Evolutionary conservation across 2,888 invertebrate genomes (phyloP).

Genomic region (Metopia argyrocephala): DNA sequence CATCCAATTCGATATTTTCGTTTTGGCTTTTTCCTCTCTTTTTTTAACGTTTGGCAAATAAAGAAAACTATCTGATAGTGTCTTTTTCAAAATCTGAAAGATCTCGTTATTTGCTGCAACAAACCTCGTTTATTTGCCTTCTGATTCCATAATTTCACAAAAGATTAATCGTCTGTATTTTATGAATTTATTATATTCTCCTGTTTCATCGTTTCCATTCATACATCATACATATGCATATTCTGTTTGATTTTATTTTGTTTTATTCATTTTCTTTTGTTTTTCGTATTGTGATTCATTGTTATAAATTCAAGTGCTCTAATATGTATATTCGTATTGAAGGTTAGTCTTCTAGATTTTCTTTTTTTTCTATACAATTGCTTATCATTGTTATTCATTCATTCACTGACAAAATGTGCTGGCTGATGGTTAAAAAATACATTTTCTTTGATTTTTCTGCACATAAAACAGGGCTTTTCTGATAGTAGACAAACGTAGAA

Average conservation of each 20-base stretch:
- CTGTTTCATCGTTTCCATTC: neutral
- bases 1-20: no score
- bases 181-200: neutral
- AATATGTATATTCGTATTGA: neutral
- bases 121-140: no score
- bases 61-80: no score
- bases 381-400: slow-evolving; percentile 26
- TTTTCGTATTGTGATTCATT: neutral
- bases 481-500: slow-evolving; percentile 13
- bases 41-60: no score
- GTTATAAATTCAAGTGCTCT: slow-evolving; percentile 22
- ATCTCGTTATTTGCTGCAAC: no score
- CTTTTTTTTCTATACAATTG: slow-evolving; percentile 3
- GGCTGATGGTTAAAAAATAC: neutral
- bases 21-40: no score
- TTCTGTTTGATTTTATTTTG: neutral
- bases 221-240: neutral
- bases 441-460: neutral
- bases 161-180: neutral
- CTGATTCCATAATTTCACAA: neutral
- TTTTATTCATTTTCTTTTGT: neutral
- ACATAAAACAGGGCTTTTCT: slow-evolving; percentile 13
- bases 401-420: neutral
- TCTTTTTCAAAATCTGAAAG: no score
- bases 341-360: slow-evolving; percentile 1